Base-by-base conservation (phyloP, 2,797 vertebrate genomes). In the Sebastes taczanowskii region DNA sequence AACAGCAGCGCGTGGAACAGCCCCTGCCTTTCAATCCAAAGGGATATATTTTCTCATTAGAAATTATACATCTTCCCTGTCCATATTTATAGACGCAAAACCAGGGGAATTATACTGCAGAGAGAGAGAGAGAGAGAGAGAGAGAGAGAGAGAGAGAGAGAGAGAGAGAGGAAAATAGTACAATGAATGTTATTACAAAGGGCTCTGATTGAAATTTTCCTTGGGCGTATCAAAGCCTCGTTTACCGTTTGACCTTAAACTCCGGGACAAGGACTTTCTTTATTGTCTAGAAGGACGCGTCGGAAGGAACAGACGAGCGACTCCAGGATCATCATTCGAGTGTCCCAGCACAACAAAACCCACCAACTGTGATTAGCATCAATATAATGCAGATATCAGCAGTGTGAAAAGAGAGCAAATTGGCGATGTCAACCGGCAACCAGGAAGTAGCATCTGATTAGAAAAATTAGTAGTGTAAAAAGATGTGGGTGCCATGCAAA, bases 1-100 rank as follows among this genome's bases (percentile, higher is more conserved):
- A 95, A 96, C 95, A 96, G 91, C 82, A 74, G 87, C 42, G 79
- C 55, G 78, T 89, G 88, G 84, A 88, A 81, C 90, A 86, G 92
- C 85, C 93, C 83, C 93, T 85, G 89, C 92, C 88, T 95, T 93
- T 94, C 95, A 95, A 95, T 95, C 93, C 94, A 95, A 95, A 94
- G 94, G 92, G 94, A 95, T 94, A 93, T 94, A 94, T 93, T 94
- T 95, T 95, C 93, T 95, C 91, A 94, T 95, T 95, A 95, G 91
- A 95, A 95, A 95, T 94, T 93, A 94, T 92, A 95, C 90, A 95
- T 95, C 93, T 94, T 92, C 90, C 91, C 91, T 90, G 89, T 86
- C 86, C 92, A 88, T 95, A 95, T 95, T 95, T 95, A 95, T 94
- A 95, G 94, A 92, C 91, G 93, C 93, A 95, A 95, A 96, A 95